A percentile compares a stretch with the other conserved stretches of the same genome.
phyloP scores from a whole-genome alignment of 2,113 vertebrate genomes.

The Atlantisia rogersi region DNA sequence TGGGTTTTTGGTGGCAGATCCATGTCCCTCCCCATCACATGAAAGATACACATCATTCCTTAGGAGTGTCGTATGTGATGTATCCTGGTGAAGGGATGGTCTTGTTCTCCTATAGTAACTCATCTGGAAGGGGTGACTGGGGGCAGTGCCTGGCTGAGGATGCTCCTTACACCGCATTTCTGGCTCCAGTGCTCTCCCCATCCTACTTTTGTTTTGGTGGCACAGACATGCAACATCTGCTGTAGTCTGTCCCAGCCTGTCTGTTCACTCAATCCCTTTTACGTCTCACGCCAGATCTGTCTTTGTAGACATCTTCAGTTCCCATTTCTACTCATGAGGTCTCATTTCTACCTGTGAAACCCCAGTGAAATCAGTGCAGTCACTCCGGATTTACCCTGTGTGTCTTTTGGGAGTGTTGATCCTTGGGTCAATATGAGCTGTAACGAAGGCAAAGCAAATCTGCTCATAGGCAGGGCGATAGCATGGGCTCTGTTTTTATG shows the following conservation, averaged over 20 bases:
- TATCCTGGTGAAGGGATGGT: neutral
- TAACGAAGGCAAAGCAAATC: neutral
- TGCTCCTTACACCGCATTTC: neutral
- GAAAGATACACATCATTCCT: neutral
- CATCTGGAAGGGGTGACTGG: neutral
- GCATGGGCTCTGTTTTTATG: neutral
- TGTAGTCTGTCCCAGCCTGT: neutral
- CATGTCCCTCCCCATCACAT: accelerated
- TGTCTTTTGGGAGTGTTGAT: accelerated
- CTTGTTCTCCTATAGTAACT: neutral
- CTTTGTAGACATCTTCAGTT: neutral
- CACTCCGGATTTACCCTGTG: accelerated
- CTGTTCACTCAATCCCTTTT: neutral
- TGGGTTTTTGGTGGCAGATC: neutral
- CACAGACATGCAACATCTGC: neutral
- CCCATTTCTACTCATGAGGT: neutral
- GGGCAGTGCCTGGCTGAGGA: neutral
- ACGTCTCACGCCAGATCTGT: neutral
- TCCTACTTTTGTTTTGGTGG: neutral
- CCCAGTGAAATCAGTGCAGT: neutral
- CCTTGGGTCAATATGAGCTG: accelerated
- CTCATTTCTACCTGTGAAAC: accelerated
- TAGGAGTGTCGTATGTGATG: neutral
- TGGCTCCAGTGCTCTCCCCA: accelerated
- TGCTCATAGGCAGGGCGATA: accelerated